A percentile compares a stretch with the other conserved stretches of the same genome.
These are phyloP conservation scores for Zoroaster sp. DNA, from an alignment of 53 echinoderm and acorn worm genomes.

Conservation along the genomic window DNA sequence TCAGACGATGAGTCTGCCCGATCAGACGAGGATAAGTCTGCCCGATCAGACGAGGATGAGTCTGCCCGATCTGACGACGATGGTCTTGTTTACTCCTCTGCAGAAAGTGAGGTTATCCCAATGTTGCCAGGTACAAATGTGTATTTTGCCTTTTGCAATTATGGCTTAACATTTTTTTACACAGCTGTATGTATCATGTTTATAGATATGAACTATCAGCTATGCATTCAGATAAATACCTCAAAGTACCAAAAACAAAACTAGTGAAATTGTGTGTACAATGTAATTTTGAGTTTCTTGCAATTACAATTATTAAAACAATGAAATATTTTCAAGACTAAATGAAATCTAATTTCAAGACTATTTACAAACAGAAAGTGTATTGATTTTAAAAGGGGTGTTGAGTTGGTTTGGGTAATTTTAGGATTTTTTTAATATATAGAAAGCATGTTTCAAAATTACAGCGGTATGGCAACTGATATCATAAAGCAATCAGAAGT, in stretches of 20 bases:
- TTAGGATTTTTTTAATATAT: too few relatives aligned
- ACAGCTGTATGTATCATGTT: background rate
- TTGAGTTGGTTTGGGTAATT: too few relatives aligned
- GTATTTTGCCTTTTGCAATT: background rate
- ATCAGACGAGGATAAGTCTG: too few relatives aligned
- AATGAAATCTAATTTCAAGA: too few relatives aligned
- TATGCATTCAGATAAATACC: background rate
- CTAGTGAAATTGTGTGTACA: background rate
- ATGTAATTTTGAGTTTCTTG: background rate
- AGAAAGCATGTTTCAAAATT: too few relatives aligned
- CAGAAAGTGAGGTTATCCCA: background rate
- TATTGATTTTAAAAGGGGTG: too few relatives aligned
- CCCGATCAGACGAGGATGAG: background rate
- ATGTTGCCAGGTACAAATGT: background rate
- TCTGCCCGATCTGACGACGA: background rate
- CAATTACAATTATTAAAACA: background rate
- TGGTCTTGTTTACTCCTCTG: background rate
- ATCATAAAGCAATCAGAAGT: too few relatives aligned
- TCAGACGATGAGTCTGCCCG: background rate
- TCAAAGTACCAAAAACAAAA: background rate
- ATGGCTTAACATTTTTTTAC: background rate
- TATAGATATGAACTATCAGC: background rate
- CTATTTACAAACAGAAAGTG: too few relatives aligned
- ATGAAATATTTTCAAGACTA: too few relatives aligned
- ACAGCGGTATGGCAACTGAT: too few relatives aligned